Evolutionary conservation across 2,797 vertebrate genomes (phyloP).

Genomic region (Graptemys geographica): DNA sequence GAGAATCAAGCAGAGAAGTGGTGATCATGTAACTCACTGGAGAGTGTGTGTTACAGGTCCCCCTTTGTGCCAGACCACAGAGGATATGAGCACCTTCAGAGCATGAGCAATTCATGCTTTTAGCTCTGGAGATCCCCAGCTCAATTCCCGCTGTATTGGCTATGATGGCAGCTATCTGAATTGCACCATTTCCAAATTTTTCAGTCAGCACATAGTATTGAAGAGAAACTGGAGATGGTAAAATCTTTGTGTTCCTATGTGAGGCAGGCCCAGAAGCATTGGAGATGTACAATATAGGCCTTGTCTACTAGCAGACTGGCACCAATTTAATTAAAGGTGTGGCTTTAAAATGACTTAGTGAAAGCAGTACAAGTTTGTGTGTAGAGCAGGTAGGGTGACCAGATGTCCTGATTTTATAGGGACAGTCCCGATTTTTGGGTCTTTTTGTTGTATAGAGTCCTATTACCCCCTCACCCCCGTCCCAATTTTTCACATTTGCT

Average conservation of each 20-base stretch:
- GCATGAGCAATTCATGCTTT: background rate
- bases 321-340: background rate
- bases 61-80: background rate
- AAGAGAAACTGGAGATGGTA: background rate
- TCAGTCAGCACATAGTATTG: background rate
- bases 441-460: too few relatives aligned
- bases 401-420: too few relatives aligned
- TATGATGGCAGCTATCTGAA: background rate
- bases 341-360: background rate
- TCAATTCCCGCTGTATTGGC: background rate
- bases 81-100: background rate
- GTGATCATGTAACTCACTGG: background rate
- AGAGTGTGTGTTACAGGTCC: background rate
- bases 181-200: background rate
- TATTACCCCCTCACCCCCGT: too few relatives aligned
- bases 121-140: background rate
- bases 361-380: background rate
- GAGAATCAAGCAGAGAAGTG: background rate
- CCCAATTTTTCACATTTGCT: too few relatives aligned
- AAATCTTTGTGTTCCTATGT: background rate
- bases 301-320: background rate
- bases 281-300: background rate
- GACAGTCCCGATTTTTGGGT: too few relatives aligned
- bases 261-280: background rate
- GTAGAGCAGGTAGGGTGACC: background rate